Conservation (phyloP, 2,797 vertebrate genomes). For the Agapornis canus region DNA sequence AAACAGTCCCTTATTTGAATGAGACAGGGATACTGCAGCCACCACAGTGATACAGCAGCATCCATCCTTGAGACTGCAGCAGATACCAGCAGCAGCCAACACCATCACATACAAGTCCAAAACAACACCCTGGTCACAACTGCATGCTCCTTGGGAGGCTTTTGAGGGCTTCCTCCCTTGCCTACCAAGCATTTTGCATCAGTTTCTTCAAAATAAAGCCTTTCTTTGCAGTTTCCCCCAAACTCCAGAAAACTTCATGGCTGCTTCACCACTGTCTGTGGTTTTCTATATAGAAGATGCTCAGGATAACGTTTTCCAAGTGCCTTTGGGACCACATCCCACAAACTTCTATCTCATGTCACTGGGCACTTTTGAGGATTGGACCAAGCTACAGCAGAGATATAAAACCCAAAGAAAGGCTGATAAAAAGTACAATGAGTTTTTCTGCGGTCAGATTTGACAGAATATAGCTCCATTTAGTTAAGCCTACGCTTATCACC, state of each 20-base stretch:
- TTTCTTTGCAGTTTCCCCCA: background rate
- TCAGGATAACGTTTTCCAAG: conserved; percentile 10
- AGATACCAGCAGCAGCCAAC: background rate
- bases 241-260: background rate
- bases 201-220: background rate
- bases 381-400: conserved; percentile 34
- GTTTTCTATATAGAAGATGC: background rate
- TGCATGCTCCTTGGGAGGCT: background rate
- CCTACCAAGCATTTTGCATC: background rate
- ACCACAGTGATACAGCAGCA: background rate
- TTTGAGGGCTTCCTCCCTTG: background rate
- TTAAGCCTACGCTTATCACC: conserved; percentile 48
- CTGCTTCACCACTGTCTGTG: background rate
- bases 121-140: background rate
- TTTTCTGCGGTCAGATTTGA: conserved; percentile 34
- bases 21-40: background rate
- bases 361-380: conserved; percentile 9
- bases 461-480: conserved; percentile 1
- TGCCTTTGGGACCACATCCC: background rate
- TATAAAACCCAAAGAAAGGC: conserved; percentile 21
- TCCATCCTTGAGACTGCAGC: background rate
- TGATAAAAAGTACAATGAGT: conserved; percentile 47
- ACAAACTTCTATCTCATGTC: background rate
- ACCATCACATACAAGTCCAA: background rate
- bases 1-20: background rate